Base-by-base conservation (phyloP, 2,888 invertebrate genomes). In the Amblyjoppa fuscipennis region DNA sequence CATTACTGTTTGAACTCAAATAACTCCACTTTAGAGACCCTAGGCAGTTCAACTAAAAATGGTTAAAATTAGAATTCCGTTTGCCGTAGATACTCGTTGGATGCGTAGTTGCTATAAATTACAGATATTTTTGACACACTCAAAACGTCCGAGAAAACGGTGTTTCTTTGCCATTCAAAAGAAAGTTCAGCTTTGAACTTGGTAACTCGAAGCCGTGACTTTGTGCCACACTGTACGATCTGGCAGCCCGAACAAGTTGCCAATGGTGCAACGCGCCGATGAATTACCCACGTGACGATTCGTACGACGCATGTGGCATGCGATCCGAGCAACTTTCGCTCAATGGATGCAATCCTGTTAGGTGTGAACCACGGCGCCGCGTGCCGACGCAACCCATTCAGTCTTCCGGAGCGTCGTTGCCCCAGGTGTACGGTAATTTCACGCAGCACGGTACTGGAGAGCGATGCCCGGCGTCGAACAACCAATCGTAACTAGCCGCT, bases 321-420 rank as follows among this genome's bases (percentile, higher is more conserved):
- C 68, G 53, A 28, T 28, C 49, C n/a, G 11, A 59, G 56, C 75
- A 51, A 89, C 87, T 89, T 91, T 64, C 64, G 56, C 56, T 81
- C 85, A 81, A 31, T 49, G 79, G 87, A 90, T 94, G 91, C 70
- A 81, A 81, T 90, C 92, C 92, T 93, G 89, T 90, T 93, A 93
- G 92, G 91, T 93, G 93, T 93, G 93, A 93, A 93, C 93, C 93
- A 93, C 93, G 92, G 93, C 92, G 93, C 93, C 93, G 93, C 93
- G 93, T 93, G 92, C 93, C 93, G 93, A 93, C 93, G 93, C 93
- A 93, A 93, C 93, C 92, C 90, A 91, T 91, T 91, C 92, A 91
- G 90, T 91, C 92, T 91, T 69, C 49, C 61, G 20, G 77, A 84
- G 71, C 49, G 69, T 53, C 76, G 74, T 69, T 45, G 53, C 75